phyloP scores from a whole-genome alignment of 2,797 vertebrate species.

The Erithacus rubecula region DNA sequence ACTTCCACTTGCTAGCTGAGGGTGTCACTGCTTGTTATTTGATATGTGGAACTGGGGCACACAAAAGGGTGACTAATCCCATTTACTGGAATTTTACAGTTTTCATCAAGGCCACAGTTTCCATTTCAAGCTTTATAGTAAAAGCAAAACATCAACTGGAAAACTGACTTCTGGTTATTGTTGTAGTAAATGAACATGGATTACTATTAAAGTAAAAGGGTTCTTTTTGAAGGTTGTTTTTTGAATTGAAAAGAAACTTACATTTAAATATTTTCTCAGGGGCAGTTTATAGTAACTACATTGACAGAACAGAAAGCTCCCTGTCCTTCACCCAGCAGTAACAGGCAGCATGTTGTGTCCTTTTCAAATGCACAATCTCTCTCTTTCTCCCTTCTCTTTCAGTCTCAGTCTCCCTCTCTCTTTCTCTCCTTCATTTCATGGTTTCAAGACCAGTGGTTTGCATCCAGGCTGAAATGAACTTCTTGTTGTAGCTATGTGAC shows the following conservation, averaged over 20 bases:
- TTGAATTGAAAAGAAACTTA: slow-evolving; percentile 12
- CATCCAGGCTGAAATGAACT: neutral
- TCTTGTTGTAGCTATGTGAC: neutral
- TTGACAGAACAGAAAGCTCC: neutral
- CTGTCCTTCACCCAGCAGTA: neutral
- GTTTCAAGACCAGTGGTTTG: neutral
- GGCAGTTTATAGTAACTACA: neutral
- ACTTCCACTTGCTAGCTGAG: slow-evolving; percentile 68
- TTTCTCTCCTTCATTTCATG: neutral
- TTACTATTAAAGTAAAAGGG: slow-evolving; percentile 1
- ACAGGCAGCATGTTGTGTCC: neutral
- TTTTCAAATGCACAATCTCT: neutral
- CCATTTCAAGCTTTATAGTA: slow-evolving; percentile 71
- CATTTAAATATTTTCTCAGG: neutral
- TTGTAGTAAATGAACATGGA: slow-evolving; percentile 34
- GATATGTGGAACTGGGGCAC: slow-evolving; percentile 68
- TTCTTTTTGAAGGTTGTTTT: neutral
- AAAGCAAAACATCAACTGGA: slow-evolving; percentile 60
- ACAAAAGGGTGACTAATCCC: slow-evolving; percentile 76
- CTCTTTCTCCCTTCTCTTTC: no score
- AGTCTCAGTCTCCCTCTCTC: neutral
- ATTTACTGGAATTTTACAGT: slow-evolving; percentile 78
- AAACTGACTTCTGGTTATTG: slow-evolving; percentile 28
- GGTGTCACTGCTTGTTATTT: slow-evolving; percentile 73
- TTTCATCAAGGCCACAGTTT: slow-evolving; percentile 73